Base-by-base conservation (phyloP, 2,113 vertebrate genomes). In the Bagarius yarrelli region DNA sequence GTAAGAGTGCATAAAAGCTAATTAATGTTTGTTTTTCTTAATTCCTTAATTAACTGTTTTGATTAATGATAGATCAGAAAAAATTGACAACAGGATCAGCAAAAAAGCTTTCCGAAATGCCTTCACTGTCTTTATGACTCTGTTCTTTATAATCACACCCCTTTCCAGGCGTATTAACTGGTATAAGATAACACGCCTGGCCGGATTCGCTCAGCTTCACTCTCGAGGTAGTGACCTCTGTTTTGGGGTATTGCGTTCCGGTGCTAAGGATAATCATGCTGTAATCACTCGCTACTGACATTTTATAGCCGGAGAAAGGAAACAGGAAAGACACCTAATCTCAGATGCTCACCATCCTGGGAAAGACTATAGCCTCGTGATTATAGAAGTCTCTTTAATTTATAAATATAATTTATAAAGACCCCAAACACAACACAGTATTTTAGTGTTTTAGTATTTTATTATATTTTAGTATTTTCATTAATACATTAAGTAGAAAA, bases 1-100 rank as follows among this genome's bases (percentile, higher is more conserved):
- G 93, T 94, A 92, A 82, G 91, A 53, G 36, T 23, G 44, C 55
- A 34, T 30, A n/a, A n/a, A n/a, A n/a, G n/a, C n/a, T n/a, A n/a
- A n/a, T n/a, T n/a, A n/a, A n/a, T n/a, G n/a, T n/a, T n/a, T n/a
- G n/a, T n/a, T n/a, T n/a, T n/a, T 40, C 8, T 40, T 8, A 40
- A 4, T 40, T 8, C 3, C 8, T 40, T 8, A 40, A 4, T 40
- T 8, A 40, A 4, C 8, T 8, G 8, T 40, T 40, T 40, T 40
- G 36, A 40, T 40, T 40, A 40, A 40, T 40, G 36, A 3, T 40
- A 40, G 8, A 40, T 40, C 36, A 40, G 36, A 40, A 40, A 40
- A 40, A 40, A 8, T 4, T 3, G 8, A 3, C n/a, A n/a, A n/a
- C n/a, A n/a, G n/a, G 8, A 40, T 40, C 36, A 40, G 36, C 36